These are phyloP conservation scores for Odocoileus hemionus DNA, from an alignment of 2,113 vertebrate genomes.

Conservation along the genomic window DNA sequence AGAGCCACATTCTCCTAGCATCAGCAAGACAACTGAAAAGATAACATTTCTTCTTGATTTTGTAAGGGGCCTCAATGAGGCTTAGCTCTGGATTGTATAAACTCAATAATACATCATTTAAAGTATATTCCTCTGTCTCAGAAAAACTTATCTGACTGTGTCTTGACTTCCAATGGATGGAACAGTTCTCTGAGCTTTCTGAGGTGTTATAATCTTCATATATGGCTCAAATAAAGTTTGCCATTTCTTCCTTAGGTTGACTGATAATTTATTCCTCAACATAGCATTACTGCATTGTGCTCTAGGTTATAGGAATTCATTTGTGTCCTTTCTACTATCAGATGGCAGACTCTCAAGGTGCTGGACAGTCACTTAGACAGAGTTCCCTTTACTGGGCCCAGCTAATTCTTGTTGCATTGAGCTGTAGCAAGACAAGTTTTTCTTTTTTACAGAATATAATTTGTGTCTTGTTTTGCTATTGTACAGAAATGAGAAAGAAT, in stretches of 20 bases:
- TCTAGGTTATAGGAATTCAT: background rate
- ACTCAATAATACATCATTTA: background rate
- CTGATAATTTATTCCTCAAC: background rate
- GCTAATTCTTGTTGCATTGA: background rate
- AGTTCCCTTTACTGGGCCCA: background rate
- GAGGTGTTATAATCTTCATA: background rate
- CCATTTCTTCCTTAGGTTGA: background rate
- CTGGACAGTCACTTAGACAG: background rate
- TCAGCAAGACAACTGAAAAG: background rate
- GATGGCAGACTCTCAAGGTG: background rate
- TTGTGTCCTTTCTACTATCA: background rate
- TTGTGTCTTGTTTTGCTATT: background rate
- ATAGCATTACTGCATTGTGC: background rate
- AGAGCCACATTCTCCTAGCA: background rate
- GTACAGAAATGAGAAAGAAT: background rate
- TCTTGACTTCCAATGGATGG: background rate
- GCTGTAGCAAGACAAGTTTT: background rate
- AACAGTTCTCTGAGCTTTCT: background rate
- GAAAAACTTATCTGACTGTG: background rate
- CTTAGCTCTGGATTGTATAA: background rate
- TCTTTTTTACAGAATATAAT: background rate
- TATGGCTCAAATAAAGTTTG: background rate
- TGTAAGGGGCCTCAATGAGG: background rate
- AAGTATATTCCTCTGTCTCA: background rate
- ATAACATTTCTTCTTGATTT: background rate